Percentiles rank a stretch among this genome's conserved stretches.
These are phyloP conservation scores for Delia radicum DNA, from an alignment of 1,140 invertebrate genomes.

Conservation along the genomic window DNA sequence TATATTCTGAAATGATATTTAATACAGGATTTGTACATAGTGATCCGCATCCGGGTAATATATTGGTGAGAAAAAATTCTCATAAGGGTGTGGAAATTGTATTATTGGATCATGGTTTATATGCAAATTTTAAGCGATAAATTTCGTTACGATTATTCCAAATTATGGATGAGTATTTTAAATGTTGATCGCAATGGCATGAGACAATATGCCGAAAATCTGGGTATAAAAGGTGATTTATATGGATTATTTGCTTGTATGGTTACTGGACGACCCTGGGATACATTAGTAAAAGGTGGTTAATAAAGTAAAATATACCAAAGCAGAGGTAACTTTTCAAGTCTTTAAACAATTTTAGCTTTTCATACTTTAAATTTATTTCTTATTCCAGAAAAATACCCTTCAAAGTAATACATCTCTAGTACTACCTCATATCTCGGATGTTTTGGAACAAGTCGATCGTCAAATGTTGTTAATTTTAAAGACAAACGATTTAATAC, in stretches of 20 bases:
- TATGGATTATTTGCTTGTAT: slow-evolving; percentile 93
- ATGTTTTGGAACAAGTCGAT: slow-evolving; percentile 62
- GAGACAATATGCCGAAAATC: slow-evolving; percentile 69
- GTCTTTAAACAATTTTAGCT: neutral
- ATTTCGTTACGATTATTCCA: slow-evolving; percentile 89
- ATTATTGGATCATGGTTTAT: slow-evolving; percentile 95
- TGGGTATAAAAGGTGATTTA: slow-evolving; percentile 81
- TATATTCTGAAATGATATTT: slow-evolving; percentile 99
- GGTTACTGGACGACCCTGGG: slow-evolving; percentile 92
- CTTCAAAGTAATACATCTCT: slow-evolving; percentile 48
- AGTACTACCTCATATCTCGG: slow-evolving; percentile 61
- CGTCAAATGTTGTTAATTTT: slow-evolving; percentile 86
- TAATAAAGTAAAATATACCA: slow-evolving; percentile 69
- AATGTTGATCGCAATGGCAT: slow-evolving; percentile 79
- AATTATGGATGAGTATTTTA: slow-evolving; percentile 92
- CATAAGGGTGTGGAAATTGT: slow-evolving; percentile 73
- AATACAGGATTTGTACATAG: slow-evolving; percentile 95
- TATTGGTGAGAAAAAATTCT: slow-evolving; percentile 75
- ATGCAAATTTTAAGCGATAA: slow-evolving; percentile 83
- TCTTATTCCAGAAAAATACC: slow-evolving; percentile 48
- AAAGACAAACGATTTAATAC: slow-evolving; percentile 96
- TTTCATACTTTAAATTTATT: neutral
- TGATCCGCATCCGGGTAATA: slow-evolving; percentile 98
- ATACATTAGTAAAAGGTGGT: slow-evolving; percentile 81
- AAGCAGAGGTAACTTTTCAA: slow-evolving; percentile 63